phyloP scores from a whole-genome alignment of 2,797 vertebrate species.

The Epinephelus malabaricus region DNA sequence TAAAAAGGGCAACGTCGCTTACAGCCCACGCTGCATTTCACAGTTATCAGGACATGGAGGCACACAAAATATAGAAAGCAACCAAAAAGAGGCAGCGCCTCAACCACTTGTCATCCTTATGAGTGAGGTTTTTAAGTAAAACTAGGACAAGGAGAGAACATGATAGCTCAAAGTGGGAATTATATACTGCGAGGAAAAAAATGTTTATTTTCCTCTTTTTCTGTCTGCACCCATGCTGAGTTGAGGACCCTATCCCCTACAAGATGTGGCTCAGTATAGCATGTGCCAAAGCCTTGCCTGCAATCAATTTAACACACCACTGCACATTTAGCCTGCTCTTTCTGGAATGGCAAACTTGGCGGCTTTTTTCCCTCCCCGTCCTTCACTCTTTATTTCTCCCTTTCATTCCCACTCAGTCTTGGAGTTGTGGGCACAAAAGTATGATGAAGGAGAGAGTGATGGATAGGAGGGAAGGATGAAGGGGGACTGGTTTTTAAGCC shows the following conservation, averaged over 20 bases:
- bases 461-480: constrained; percentile 12
- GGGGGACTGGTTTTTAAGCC: constrained; percentile 29
- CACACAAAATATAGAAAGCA: constrained; percentile 27
- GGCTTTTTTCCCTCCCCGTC: constrained; percentile 45
- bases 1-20: constrained; percentile 75
- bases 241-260: constrained; percentile 42
- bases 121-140: constrained; percentile 28
- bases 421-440: constrained; percentile 38
- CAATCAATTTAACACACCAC: constrained; percentile 79
- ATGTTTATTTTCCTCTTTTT: constrained; percentile 47
- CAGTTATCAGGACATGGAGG: constrained; percentile 37
- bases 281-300: constrained; percentile 71
- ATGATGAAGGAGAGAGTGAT: constrained; percentile 36
- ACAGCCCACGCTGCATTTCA: constrained; percentile 30
- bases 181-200: constrained; percentile 24
- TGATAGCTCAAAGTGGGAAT: constrained; percentile 34
- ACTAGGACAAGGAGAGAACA: constrained; percentile 17
- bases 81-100: constrained; percentile 23
- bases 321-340: constrained; percentile 74
- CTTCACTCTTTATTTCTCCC: constrained; percentile 52
- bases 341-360: constrained; percentile 72
- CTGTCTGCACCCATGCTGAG: constrained; percentile 42
- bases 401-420: constrained; percentile 47
- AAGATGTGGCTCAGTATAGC: constrained; percentile 55
- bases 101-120: constrained; percentile 15